phyloP scores from a whole-genome alignment of 2,113 vertebrate species.

The Heterocephalus glaber region DNA sequence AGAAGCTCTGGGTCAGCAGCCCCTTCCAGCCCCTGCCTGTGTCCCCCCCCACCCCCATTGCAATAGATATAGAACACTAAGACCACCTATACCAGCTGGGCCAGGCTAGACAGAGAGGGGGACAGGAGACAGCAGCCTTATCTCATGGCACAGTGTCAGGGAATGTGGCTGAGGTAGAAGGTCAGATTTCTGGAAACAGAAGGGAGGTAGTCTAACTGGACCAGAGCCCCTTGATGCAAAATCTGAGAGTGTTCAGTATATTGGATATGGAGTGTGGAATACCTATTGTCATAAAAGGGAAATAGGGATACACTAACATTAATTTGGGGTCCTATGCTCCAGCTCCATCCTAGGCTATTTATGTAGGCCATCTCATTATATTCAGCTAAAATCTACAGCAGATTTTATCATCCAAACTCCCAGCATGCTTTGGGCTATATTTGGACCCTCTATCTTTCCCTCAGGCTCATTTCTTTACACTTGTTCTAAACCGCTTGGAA shows the following conservation, averaged over 20 bases:
- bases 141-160: constrained; percentile 58
- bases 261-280: neutral
- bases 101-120: constrained; percentile 52
- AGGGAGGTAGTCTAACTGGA: accelerated
- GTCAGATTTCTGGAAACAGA: constrained; percentile 35
- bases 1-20: neutral
- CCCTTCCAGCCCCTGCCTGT: neutral
- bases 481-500: neutral
- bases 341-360: neutral
- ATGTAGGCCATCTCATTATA: accelerated
- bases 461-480: neutral
- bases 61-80: constrained; percentile 82
- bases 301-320: too few relatives aligned
- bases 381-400: accelerated
- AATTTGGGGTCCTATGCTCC: neutral
- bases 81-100: constrained; percentile 58
- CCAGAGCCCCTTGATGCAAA: accelerated
- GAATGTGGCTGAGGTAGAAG: constrained; percentile 1
- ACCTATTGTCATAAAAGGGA: neutral
- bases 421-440: neutral
- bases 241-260: neutral
- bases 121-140: constrained; percentile 64
- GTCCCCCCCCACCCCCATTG: constrained; percentile 36
- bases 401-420: too few relatives aligned
- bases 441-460: accelerated